Conservation (phyloP, 2,113 vertebrate species). For the Plectropomus leopardus region DNA sequence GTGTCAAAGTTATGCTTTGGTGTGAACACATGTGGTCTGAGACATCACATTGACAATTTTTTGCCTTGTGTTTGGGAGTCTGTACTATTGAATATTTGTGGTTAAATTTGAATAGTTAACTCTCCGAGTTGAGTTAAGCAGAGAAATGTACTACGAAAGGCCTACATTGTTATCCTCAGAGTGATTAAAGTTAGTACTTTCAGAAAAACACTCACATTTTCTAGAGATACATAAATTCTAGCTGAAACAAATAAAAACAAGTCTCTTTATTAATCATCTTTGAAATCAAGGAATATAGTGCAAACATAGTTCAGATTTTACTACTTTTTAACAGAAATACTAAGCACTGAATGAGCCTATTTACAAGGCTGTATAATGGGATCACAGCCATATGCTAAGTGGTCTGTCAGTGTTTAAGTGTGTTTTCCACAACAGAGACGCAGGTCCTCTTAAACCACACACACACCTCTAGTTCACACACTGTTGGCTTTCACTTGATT, state of each 20-base stretch:
- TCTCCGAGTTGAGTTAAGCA: too few relatives aligned
- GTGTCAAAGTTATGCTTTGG: background rate
- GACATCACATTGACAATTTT: background rate
- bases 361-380: conserved; percentile 38
- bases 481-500: conserved; percentile 41
- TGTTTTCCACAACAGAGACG: conserved; percentile 34
- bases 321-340: background rate
- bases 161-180: too few relatives aligned
- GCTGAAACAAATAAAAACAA: background rate
- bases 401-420: conserved; percentile 35
- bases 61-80: background rate
- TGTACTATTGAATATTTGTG: background rate
- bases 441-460: conserved; percentile 25
- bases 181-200: too few relatives aligned
- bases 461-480: conserved; percentile 49
- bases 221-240: background rate
- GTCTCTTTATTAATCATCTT: background rate
- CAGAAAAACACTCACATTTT: too few relatives aligned
- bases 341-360: conserved; percentile 27
- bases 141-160: too few relatives aligned
- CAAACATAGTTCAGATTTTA: background rate
- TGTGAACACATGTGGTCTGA: background rate
- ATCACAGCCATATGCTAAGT: conserved; percentile 34
- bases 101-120: too few relatives aligned
- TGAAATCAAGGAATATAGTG: background rate